Conservation (phyloP, 2,888 invertebrate genomes). For the Acanthopleura granulata region DNA sequence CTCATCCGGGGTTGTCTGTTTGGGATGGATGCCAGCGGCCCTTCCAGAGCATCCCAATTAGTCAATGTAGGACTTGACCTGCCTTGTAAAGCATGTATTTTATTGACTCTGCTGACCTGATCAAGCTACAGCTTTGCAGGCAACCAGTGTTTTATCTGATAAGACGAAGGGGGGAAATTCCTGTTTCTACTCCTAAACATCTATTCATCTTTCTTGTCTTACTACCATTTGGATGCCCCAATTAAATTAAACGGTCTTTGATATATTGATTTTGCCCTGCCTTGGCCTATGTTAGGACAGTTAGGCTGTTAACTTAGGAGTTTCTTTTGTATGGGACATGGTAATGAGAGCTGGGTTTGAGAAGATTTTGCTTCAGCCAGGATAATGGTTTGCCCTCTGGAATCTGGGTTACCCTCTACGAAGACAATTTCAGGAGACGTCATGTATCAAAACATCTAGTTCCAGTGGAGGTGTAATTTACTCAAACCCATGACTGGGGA, state of each 20-base stretch:
- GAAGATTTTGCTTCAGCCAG: too few relatives aligned
- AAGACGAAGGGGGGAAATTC: neutral
- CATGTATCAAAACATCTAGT: too few relatives aligned
- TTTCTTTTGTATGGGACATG: too few relatives aligned
- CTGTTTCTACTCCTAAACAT: neutral
- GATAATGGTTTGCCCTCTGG: too few relatives aligned
- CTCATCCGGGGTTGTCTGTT: neutral
- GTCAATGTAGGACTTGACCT: neutral
- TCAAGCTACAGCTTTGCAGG: neutral
- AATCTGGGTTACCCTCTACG: too few relatives aligned
- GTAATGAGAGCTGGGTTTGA: too few relatives aligned
- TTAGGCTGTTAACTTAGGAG: too few relatives aligned
- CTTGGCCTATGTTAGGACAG: too few relatives aligned
- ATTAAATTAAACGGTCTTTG: constrained; percentile 1
- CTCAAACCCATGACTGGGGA: too few relatives aligned
- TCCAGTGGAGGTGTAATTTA: too few relatives aligned
- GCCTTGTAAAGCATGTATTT: constrained; percentile 12
- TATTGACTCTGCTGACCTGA: constrained; percentile 9
- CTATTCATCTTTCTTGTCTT: constrained; percentile 7
- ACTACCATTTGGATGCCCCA: neutral
- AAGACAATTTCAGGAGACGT: too few relatives aligned
- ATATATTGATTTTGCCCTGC: neutral
- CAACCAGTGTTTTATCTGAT: neutral
- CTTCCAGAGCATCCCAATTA: constrained; percentile 8
- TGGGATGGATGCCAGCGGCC: constrained; percentile 2